phyloP scores from a whole-genome alignment of 2,888 invertebrate genomes.

The Lochmaea capreae region DNA sequence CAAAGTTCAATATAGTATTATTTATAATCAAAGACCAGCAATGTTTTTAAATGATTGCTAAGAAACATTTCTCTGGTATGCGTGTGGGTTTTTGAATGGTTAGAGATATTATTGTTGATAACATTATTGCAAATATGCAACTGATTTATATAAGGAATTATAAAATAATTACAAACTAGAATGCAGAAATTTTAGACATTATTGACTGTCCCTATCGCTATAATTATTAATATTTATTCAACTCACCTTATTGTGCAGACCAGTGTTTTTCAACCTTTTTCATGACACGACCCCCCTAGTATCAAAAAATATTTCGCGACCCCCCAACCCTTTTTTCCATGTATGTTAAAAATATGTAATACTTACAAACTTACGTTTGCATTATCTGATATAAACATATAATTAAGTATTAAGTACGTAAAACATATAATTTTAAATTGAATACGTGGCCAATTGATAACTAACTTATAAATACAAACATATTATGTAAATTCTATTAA shows the following conservation, averaged over 20 bases:
- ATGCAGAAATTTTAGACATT: neutral
- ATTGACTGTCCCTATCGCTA: neutral
- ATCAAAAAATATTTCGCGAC: too few relatives aligned
- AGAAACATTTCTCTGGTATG: slow-evolving; percentile 4
- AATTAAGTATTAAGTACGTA: too few relatives aligned
- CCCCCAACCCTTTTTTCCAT: too few relatives aligned
- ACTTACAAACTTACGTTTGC: too few relatives aligned
- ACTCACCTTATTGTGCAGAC: neutral
- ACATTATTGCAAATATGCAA: slow-evolving; percentile 1
- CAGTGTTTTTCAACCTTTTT: too few relatives aligned
- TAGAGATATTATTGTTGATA: slow-evolving; percentile 3
- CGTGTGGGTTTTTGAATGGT: slow-evolving; percentile 5
- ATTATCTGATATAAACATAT: too few relatives aligned
- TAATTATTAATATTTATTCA: neutral
- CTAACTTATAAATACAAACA: too few relatives aligned
- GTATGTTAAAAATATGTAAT: too few relatives aligned
- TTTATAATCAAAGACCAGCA: neutral
- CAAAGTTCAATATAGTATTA: neutral
- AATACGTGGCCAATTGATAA: too few relatives aligned
- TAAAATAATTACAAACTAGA: neutral
- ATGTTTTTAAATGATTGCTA: neutral
- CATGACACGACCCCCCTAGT: too few relatives aligned
- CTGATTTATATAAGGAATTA: slow-evolving; percentile 6
- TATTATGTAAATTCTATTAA: too few relatives aligned
- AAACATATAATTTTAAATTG: too few relatives aligned